Conservation (phyloP, 2,888 invertebrate species). For the Salpingus planirostris region DNA sequence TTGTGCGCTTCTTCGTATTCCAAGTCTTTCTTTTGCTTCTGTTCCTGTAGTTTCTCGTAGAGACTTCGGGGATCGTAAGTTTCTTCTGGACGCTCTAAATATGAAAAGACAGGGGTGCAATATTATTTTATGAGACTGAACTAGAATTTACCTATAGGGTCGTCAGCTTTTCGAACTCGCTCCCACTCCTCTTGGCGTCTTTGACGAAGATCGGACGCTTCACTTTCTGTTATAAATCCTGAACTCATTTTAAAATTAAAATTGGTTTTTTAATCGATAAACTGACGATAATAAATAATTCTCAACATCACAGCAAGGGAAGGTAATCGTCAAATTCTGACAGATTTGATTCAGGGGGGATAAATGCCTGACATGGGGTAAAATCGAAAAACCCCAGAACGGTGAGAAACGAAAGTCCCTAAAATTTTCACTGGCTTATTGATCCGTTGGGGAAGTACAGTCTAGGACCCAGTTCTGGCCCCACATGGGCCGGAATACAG, state of each 20-base stretch:
- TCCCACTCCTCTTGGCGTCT: conserved; percentile 95
- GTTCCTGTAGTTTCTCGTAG: conserved; percentile 89
- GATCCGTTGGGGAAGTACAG: no score
- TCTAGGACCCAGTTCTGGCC: no score
- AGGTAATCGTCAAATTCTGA: neutral
- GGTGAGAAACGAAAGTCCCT: conserved; percentile 5
- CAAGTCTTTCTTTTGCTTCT: conserved; percentile 80
- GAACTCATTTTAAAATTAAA: conserved; percentile 87
- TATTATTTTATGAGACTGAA: conserved; percentile 1
- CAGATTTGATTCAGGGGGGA: neutral
- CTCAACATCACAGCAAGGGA: neutral
- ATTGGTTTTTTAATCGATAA: no score
- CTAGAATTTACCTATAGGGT: conserved; percentile 64
- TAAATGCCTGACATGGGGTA: neutral
- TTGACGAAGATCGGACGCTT: conserved; percentile 71
- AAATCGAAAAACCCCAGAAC: neutral
- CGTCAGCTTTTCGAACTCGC: conserved; percentile 80
- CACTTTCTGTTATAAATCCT: conserved; percentile 83
- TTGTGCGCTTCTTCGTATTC: conserved; percentile 95
- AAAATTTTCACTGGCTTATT: conserved; percentile 11
- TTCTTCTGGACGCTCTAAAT: conserved; percentile 80
- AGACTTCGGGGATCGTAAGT: conserved; percentile 73
- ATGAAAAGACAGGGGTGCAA: conserved; percentile 6
- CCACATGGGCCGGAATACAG: no score
- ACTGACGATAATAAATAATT: no score